phyloP scores from a whole-genome alignment of 2,113 vertebrate genomes.

The Uria aalge region DNA sequence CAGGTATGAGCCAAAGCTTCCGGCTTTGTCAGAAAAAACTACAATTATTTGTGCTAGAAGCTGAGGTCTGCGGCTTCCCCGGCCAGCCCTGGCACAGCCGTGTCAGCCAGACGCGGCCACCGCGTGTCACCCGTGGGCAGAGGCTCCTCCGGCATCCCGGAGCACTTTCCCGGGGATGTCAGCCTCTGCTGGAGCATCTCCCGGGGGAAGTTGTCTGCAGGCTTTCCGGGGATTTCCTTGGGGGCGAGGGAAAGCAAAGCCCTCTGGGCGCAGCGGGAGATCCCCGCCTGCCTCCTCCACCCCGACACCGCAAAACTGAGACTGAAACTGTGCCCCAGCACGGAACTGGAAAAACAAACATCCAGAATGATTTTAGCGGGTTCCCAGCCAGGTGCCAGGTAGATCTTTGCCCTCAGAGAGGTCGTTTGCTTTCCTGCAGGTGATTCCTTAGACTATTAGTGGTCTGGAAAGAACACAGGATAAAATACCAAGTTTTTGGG shows the following conservation, averaged over 20 bases:
- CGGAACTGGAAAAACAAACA: background rate
- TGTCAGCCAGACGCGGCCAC: background rate
- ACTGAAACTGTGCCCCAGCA: background rate
- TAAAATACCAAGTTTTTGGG: background rate
- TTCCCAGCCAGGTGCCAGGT: background rate
- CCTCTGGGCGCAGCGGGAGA: fast-evolving
- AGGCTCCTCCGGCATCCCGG: background rate
- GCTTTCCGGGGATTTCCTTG: background rate
- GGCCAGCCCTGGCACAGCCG: background rate
- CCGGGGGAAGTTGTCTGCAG: background rate
- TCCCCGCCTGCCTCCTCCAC: background rate
- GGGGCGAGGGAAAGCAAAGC: background rate
- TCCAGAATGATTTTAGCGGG: background rate
- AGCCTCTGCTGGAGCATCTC: background rate
- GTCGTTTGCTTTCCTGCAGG: background rate
- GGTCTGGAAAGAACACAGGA: background rate
- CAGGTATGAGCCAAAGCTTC: background rate
- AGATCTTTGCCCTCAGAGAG: background rate
- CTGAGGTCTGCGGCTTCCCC: background rate
- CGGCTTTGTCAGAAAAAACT: background rate
- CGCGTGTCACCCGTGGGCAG: fast-evolving
- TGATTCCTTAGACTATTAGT: background rate
- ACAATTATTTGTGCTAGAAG: background rate
- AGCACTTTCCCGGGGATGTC: background rate
- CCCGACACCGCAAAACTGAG: background rate